phyloP scores from a whole-genome alignment of 2,888 invertebrate species.

The Sarcophaga carnaria region DNA sequence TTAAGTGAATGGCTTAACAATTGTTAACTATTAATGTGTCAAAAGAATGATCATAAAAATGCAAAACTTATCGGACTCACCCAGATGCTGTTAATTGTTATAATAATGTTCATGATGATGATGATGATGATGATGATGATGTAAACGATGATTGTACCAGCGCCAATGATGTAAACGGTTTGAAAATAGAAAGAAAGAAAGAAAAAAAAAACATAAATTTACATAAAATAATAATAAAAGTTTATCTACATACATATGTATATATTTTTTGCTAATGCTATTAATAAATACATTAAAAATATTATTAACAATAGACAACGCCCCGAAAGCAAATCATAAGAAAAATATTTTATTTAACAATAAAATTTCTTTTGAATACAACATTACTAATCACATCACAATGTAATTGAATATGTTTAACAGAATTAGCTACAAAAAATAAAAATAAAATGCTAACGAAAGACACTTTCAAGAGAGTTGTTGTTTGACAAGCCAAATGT shows the following conservation, averaged over 20 bases:
- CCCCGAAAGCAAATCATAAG: conserved; percentile 40
- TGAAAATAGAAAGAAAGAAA: conserved; percentile 31
- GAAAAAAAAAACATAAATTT: conserved; percentile 38
- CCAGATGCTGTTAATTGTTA: conserved; percentile 25
- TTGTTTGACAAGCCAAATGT: conserved; percentile 38
- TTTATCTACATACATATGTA: background rate
- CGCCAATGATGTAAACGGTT: conserved; percentile 39
- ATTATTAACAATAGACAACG: conserved; percentile 45
- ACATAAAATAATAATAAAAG: conserved; percentile 33
- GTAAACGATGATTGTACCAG: conserved; percentile 23
- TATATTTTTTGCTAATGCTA: conserved; percentile 22
- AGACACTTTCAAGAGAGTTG: conserved; percentile 30
- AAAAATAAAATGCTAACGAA: background rate
- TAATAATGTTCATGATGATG: background rate
- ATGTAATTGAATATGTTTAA: conserved; percentile 47
- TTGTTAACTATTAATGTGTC: conserved; percentile 47
- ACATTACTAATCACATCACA: conserved; percentile 32
- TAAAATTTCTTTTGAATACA: conserved; percentile 22
- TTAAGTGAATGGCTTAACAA: background rate
- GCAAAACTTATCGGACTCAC: conserved; percentile 36
- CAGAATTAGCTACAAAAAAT: background rate
- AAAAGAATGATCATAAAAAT: conserved; percentile 52
- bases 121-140: conserved; percentile 36
- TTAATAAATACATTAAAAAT: conserved; percentile 33
- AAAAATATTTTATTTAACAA: conserved; percentile 38